Conservation (phyloP, 1,140 invertebrate genomes). For the Kradibia gibbosae region DNA sequence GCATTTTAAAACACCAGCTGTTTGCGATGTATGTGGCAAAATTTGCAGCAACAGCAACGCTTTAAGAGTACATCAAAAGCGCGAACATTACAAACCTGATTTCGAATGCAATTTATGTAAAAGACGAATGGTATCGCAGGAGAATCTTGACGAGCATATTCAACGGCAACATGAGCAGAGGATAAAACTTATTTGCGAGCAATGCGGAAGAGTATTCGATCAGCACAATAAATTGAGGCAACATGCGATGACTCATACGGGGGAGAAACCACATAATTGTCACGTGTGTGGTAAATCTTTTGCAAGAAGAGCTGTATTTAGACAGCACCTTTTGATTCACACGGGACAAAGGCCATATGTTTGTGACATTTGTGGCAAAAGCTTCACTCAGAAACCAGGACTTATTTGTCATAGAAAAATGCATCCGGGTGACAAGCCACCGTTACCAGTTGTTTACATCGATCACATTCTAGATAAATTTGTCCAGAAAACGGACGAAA, state of each 20-base stretch:
- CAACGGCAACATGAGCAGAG: slow-evolving; percentile 64
- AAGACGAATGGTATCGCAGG: slow-evolving; percentile 61
- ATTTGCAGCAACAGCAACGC: slow-evolving; percentile 60
- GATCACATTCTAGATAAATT: slow-evolving; percentile 63
- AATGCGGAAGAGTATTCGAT: slow-evolving; percentile 81
- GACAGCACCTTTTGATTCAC: slow-evolving; percentile 80
- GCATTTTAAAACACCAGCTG: slow-evolving; percentile 69
- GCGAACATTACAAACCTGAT: slow-evolving; percentile 64
- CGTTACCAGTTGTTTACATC: slow-evolving; percentile 64
- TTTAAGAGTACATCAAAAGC: slow-evolving; percentile 62
- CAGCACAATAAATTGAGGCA: slow-evolving; percentile 69
- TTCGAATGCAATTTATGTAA: slow-evolving; percentile 65
- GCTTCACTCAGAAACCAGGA: slow-evolving; percentile 68
- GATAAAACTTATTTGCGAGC: slow-evolving; percentile 75
- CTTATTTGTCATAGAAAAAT: slow-evolving; percentile 67
- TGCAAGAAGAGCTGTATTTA: slow-evolving; percentile 72
- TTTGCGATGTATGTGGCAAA: slow-evolving; percentile 73
- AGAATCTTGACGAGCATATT: slow-evolving; percentile 65
- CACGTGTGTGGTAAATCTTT: slow-evolving; percentile 83
- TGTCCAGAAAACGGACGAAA: slow-evolving; percentile 15
- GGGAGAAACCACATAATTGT: slow-evolving; percentile 83
- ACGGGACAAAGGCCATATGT: slow-evolving; percentile 79
- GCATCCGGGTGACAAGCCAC: slow-evolving; percentile 63
- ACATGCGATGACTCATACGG: slow-evolving; percentile 80
- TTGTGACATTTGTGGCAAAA: slow-evolving; percentile 70